These are phyloP conservation scores for Myotis findleyi DNA, from an alignment of 2,797 vertebrate genomes.

Conservation along the genomic window DNA sequence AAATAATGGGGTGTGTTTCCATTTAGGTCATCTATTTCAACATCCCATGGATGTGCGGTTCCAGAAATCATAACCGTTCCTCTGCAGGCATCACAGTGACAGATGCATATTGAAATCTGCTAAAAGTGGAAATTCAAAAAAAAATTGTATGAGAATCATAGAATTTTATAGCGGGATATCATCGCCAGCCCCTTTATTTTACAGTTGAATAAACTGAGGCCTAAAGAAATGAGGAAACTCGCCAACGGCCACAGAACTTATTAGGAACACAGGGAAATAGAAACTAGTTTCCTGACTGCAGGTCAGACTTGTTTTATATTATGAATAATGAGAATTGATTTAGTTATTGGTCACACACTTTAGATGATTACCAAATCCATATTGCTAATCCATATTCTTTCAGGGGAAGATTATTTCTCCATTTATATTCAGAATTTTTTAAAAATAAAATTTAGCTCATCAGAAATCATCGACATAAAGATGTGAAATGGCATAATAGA, in stretches of 20 bases:
- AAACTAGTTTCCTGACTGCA: constrained; percentile 1
- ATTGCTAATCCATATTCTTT: constrained; percentile 44
- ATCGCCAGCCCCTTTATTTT: constrained; percentile 61
- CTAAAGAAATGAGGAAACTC: constrained; percentile 33
- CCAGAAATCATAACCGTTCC: constrained; percentile 18
- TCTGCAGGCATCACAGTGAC: constrained; percentile 62
- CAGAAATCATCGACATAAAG: constrained; percentile 51
- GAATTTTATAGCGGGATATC: constrained; percentile 49
- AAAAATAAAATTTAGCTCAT: constrained; percentile 58
- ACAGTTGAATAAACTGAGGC: constrained; percentile 73
- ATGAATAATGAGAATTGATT: constrained; percentile 47
- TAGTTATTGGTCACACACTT: constrained; percentile 27
- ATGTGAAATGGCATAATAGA: constrained; percentile 35
- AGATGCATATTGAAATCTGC: constrained; percentile 66
- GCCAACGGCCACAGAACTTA: constrained; percentile 31
- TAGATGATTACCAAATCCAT: constrained; percentile 39
- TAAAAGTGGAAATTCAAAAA: constrained; percentile 46
- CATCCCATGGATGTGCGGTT: not conserved
- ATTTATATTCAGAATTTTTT: constrained; percentile 30
- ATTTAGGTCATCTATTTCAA: constrained; percentile 52
- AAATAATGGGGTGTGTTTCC: constrained; percentile 18
- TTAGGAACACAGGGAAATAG: constrained; percentile 12
- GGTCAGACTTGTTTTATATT: constrained; percentile 46
- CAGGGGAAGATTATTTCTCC: not conserved
- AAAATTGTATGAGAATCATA: constrained; percentile 52